Base-by-base conservation (phyloP, 2,888 invertebrate species). In the Melieria picta region DNA sequence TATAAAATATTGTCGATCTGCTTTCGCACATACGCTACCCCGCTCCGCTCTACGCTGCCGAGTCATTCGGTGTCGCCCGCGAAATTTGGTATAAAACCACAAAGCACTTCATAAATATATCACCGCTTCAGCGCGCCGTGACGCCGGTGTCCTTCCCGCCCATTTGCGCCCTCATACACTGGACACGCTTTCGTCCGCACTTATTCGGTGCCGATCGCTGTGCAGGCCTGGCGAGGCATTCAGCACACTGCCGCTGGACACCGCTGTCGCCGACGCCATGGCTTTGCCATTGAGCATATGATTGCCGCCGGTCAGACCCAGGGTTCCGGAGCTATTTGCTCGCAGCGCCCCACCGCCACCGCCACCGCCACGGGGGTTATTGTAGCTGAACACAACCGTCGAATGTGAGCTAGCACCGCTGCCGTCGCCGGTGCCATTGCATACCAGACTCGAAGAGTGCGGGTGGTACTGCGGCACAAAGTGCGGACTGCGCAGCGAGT, bases 361-460 rank as follows among this genome's bases (percentile, higher is more conserved):
- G 9, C 79, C 81, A 0, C 79, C 80, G 7, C 83, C 78, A 0
- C 79, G 75, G 46, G 80, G 78, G 5, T 77, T 79, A 50, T 84
- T 79, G 47, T 79, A 83, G 76, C 76, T 84, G 61, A 84, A 80
- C 11, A 79, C 79, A 42, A 81, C 71, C 0, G 82, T 56, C 11
- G 78, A 7, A 77, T 71, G 13, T 55, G 69, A 9, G 52, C 7
- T n/a, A 3, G 9, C 56, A 13, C 9, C 46, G 13, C n/a, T 58
- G 30, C 9, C 11, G 7, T 9, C 61, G 42, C 63, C 65, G 9
- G 42, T 46, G 55, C 74, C 72, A 57, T 72, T 76, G 62, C 66
- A 66, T 47, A 71, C 73, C 13, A 74, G 69, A 66, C 76, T 73
- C 4, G 69, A 71, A 9, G 74, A 73, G 10, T 61, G 46, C 10